Evolutionary conservation across 2,888 invertebrate genomes (phyloP).

Genomic region (Perizoma affinitatum): DNA sequence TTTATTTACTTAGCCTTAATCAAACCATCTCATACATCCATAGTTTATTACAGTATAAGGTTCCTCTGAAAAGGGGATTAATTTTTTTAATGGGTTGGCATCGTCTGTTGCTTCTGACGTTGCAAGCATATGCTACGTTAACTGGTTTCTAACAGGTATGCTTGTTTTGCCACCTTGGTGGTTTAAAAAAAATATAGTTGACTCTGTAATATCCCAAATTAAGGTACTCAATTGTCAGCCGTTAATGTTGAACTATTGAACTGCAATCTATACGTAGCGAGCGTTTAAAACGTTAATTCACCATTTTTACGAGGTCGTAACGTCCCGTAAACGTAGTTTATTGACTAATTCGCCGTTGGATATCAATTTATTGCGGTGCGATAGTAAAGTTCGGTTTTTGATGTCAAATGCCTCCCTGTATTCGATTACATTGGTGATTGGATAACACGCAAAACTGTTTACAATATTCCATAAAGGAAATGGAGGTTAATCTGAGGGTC

Average conservation of each 20-base stretch:
- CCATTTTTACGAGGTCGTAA: conserved; percentile 32
- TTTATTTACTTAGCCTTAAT: too few relatives aligned
- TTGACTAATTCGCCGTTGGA: conserved; percentile 36
- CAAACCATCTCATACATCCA: too few relatives aligned
- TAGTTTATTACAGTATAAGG: too few relatives aligned
- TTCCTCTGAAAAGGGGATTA: too few relatives aligned
- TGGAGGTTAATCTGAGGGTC: too few relatives aligned
- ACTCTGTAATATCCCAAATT: not conserved
- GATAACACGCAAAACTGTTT: conserved; percentile 2
- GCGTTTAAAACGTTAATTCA: conserved; percentile 28
- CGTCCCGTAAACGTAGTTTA: conserved; percentile 36
- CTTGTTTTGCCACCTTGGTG: too few relatives aligned
- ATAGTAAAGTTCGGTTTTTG: conserved; percentile 26
- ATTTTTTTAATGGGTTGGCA: too few relatives aligned
- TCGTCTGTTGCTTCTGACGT: too few relatives aligned
- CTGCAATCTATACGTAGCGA: conserved; percentile 17
- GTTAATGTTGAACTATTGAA: conserved; percentile 6
- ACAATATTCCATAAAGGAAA: too few relatives aligned
- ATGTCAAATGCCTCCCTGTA: conserved; percentile 25
- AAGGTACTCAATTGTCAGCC: not conserved
- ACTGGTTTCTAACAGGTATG: too few relatives aligned
- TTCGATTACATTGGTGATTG: conserved; percentile 3
- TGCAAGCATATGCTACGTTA: too few relatives aligned
- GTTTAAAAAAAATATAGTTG: too few relatives aligned
- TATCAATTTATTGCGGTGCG: conserved; percentile 36